These are phyloP conservation scores for Halcyon senegalensis DNA, from an alignment of 2,113 vertebrate species.

Conservation along the genomic window DNA sequence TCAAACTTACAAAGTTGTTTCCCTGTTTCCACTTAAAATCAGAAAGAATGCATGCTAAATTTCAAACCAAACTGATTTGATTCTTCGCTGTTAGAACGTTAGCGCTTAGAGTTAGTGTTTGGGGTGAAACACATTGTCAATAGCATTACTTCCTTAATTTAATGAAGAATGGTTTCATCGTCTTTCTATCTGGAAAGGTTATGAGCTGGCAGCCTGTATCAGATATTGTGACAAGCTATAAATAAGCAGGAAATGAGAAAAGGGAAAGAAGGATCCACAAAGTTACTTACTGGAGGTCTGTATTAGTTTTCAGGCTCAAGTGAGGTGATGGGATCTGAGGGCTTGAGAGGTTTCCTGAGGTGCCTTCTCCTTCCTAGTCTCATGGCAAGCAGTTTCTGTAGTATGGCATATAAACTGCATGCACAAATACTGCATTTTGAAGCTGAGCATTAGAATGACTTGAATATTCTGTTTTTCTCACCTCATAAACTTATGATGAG, in stretches of 20 bases:
- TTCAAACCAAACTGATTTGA: background rate
- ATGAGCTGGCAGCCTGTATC: background rate
- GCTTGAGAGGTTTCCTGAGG: background rate
- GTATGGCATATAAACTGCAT: rapidly evolving
- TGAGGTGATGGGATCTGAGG: background rate
- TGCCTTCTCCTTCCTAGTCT: background rate
- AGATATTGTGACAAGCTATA: background rate
- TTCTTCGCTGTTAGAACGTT: background rate
- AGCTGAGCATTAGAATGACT: background rate
- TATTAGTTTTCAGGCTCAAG: background rate
- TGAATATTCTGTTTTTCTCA: background rate
- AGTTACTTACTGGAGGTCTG: background rate
- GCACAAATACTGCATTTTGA: background rate
- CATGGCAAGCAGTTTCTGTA: background rate
- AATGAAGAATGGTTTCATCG: background rate
- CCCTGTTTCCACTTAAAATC: background rate
- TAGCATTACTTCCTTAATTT: background rate
- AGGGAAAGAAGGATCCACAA: background rate
- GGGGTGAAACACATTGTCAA: background rate
- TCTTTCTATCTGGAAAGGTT: background rate
- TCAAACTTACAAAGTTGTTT: background rate
- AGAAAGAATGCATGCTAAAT: background rate
- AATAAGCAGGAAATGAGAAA: background rate
- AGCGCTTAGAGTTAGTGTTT: background rate
- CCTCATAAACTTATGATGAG: no score